These are phyloP conservation scores for Cheilosia vernalis DNA, from an alignment of 2,888 invertebrate genomes.

Conservation along the genomic window DNA sequence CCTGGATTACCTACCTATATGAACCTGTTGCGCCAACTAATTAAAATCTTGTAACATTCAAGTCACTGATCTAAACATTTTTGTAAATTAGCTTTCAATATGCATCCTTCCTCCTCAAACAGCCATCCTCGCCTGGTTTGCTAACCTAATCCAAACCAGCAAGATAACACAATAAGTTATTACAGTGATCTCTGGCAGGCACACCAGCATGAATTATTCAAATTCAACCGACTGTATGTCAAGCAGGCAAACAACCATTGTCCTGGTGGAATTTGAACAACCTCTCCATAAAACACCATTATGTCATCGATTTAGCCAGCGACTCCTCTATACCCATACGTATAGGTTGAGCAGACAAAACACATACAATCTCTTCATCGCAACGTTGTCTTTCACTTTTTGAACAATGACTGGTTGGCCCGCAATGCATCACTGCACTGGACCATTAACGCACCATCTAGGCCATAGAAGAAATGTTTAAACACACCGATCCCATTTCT, in stretches of 20 bases:
- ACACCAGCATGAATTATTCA: not conserved
- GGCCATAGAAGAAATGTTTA: constrained; percentile 52
- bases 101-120: too few relatives aligned
- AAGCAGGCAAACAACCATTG: not conserved
- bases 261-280: constrained; percentile 1
- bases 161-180: too few relatives aligned
- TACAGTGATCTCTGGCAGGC: not conserved
- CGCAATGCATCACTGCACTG: constrained; percentile 65
- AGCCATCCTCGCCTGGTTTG: too few relatives aligned
- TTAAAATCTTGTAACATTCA: too few relatives aligned
- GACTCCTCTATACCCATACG: constrained; percentile 26
- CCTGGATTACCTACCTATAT: too few relatives aligned
- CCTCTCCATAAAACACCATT: constrained; percentile 27
- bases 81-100: too few relatives aligned
- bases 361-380: constrained; percentile 1
- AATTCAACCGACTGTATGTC: not conserved
- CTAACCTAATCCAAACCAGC: too few relatives aligned
- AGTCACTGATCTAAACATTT: too few relatives aligned
- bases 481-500: constrained; percentile 59
- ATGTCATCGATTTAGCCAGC: constrained; percentile 36
- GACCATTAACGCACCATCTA: constrained; percentile 64
- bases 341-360: not conserved
- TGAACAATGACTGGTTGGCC: constrained; percentile 55
- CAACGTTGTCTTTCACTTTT: constrained; percentile 51
- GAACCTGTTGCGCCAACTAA: too few relatives aligned